Evolutionary conservation across 2,888 invertebrate species (phyloP), one percentile per base, ranked within the genome.

Genomic region (Protophormia terraenovae): DNA sequence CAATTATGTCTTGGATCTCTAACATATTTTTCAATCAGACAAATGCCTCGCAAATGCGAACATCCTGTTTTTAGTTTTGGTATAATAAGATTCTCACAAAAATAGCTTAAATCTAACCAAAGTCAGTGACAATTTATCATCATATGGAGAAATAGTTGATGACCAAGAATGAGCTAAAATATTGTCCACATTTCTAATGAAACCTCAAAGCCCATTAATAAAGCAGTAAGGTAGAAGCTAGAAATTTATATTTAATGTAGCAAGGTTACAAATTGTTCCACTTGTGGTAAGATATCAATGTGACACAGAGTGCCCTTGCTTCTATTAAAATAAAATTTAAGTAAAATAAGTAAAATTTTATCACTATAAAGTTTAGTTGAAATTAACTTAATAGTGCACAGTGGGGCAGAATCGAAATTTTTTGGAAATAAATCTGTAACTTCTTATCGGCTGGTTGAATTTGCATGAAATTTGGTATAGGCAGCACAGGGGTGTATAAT

Each of bases 31-130:
- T 12, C 55, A 76, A 71, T 92, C 91, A 92, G 91, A 90, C 91
- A 92, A 92, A 92, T 91, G 91, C 92, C 92, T 92, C 91, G 92
- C 91, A 77, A 89, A 89, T 87, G 92, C 91, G 90, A 91, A 89
- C 90, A 92, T 91, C 92, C 76, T 88, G 45, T 75, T 35, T 85
- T 88, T 76, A 87, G 88, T 83, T 86, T 81, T 78, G 81, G 72
- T 32, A 66, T 19, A 69, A 41, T 64, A 62, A 73, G 76, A 73
- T 35, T 67, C 53, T 83, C 89, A 90, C 91, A 92, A 89, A 90
- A 92, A 91, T 91, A 90, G 83, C 16, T 88, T 81, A 86, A 88
- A 87, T 89, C 88, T 89, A 89, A 90, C 89, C 89, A 89, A 89
- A 88, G 88, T 91, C 91, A 91, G 91, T 89, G 86, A 84, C 87